A percentile compares a stretch with the other conserved stretches of the same genome.
Conservation (phyloP, 2,888 invertebrate species). For the Metallyticus violacea region DNA sequence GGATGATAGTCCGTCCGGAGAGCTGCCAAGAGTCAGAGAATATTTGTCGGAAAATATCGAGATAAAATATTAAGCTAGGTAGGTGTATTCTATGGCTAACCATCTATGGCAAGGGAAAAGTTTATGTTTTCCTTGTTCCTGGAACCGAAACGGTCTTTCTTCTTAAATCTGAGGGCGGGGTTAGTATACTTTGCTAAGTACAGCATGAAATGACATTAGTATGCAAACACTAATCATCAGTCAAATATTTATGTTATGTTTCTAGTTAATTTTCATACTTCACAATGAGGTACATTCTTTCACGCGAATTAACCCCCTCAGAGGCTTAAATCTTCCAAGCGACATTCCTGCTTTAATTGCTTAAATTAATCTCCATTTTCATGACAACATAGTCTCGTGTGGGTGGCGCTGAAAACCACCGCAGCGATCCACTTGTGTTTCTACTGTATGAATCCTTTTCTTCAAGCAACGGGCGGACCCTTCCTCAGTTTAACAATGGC, state of each 20-base stretch:
- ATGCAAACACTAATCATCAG: no score
- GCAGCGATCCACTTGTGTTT: constrained; percentile 3
- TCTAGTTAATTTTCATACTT: neutral
- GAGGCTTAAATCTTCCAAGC: neutral
- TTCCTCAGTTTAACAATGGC: constrained; percentile 2
- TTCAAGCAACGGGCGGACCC: neutral
- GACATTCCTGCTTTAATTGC: neutral
- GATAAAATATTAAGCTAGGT: no score
- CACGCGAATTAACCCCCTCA: neutral
- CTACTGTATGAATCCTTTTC: constrained; percentile 4
- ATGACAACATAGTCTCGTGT: neutral
- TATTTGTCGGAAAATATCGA: no score
- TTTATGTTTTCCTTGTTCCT: no score
- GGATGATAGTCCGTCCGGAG: no score
- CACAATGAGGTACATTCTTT: neutral
- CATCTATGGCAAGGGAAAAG: no score
- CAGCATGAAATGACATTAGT: no score
- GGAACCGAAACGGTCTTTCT: no score
- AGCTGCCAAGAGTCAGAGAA: no score
- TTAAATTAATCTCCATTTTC: neutral
- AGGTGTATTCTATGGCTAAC: no score
- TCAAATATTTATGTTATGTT: neutral
- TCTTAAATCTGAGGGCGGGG: no score
- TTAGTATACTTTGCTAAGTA: no score
- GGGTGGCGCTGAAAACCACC: constrained; percentile 13